Evolutionary conservation across 53 echinoderm and acorn worm species (phyloP).

Genomic region (Glandiceps talaboti): DNA sequence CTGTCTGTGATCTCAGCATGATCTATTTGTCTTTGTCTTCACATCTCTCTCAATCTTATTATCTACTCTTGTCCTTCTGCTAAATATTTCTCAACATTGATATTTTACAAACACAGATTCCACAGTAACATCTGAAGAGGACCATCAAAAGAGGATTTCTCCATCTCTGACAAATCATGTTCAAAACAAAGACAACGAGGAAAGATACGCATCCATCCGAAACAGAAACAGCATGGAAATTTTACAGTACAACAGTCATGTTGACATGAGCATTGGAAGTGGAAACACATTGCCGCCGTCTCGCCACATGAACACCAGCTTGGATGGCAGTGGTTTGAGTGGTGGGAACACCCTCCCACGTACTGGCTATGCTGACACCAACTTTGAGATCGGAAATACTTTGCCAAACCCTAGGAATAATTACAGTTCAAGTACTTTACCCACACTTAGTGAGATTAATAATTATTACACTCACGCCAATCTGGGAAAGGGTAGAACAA

Average conservation of each 20-base stretch:
- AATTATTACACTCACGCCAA: neutral
- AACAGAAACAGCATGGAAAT: neutral
- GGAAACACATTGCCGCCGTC: neutral
- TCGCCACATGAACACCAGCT: neutral
- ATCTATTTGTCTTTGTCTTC: too few relatives aligned
- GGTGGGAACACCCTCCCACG: too few relatives aligned
- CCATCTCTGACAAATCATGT: neutral
- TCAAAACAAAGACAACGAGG: conserved; percentile 1
- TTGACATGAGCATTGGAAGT: neutral
- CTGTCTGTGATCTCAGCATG: too few relatives aligned
- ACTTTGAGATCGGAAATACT: too few relatives aligned
- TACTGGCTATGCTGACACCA: too few relatives aligned
- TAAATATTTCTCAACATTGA: too few relatives aligned
- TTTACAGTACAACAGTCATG: neutral
- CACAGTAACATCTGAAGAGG: neutral
- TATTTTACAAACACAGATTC: conserved; percentile 10
- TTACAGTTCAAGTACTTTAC: neutral
- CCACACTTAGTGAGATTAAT: neutral
- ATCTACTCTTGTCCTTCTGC: too few relatives aligned
- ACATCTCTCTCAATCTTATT: too few relatives aligned
- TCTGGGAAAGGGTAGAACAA: neutral
- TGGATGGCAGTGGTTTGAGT: too few relatives aligned
- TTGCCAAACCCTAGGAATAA: too few relatives aligned
- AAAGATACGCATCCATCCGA: conserved; percentile 1
- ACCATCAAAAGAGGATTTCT: conserved; percentile 12